Evolutionary conservation across 2,888 invertebrate genomes (phyloP), one percentile per base, ranked within the genome.

Genomic region (Drosophila kanekoi): DNA sequence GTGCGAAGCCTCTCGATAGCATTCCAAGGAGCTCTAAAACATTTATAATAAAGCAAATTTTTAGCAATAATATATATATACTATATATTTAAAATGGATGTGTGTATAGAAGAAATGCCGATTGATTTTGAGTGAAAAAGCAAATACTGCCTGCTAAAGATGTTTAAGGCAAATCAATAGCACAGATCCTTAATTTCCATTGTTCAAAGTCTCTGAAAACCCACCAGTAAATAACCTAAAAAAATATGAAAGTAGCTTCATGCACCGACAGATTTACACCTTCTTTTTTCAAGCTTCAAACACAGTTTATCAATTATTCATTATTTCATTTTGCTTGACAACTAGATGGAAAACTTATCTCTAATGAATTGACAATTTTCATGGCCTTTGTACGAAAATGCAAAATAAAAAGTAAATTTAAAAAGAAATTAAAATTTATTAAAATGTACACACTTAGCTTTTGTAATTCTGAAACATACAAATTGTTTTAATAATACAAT

Each of bases 361-460:
- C 44, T 14, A 33, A 40, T 37, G 20, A 71, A 43, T 23, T 43
- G 3, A 52, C 65, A 49, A 64, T 73, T 58, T 80, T 52, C 49
- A 74, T 73, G 79, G 87, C 89, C 84, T 85, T 85, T 76, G 69
- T 65, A 66, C 48, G 53, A 58, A 52, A 58, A 64, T 40, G 32
- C 16, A 18, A 52, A 20, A 28, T 20, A 52, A 45, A 51, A 45
- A 45, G 33, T 20, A 54, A 35, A 51, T 14, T 13, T n/a, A 44
- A 53, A 65, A 38, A 53, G 23, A 62, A 40, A 9, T n/a, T n/a
- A 41, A 49, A 23, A 28, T 47, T 28, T 43, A 47, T 67, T 35
- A 18, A 64, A 71, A 63, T 64, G 61, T 72, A 72, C 60, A 63
- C 68, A 45, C 45, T 61, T 72, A 78, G 76, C 73, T 81, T 76